Conservation (phyloP, 1,140 invertebrate genomes). For the Caenorhabditis elegans region DNA sequence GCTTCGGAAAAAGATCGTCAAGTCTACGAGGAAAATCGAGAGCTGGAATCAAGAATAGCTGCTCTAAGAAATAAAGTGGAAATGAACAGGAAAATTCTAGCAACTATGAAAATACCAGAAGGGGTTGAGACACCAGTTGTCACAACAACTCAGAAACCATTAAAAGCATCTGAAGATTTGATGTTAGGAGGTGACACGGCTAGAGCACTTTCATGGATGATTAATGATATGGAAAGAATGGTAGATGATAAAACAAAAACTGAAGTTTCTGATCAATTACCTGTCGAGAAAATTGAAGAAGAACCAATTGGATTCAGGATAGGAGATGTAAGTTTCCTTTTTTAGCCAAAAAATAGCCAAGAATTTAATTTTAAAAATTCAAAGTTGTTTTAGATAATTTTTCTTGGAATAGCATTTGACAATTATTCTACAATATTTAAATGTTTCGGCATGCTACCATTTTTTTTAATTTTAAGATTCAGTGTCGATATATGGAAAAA, state of each 20-base stretch:
- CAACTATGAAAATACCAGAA: background rate
- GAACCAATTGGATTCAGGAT: background rate
- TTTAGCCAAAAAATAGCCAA: too few species aligned
- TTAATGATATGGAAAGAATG: conserved; percentile 4
- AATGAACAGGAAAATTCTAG: background rate
- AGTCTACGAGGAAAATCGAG: conserved; percentile 13
- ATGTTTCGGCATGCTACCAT: too few species aligned
- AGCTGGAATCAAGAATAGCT: conserved; percentile 5
- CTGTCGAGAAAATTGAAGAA: background rate
- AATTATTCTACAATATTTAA: too few species aligned
- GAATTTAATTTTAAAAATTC: too few species aligned
- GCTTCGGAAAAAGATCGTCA: background rate
- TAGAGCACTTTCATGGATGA: conserved; percentile 10
- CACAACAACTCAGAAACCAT: background rate
- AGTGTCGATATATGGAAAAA: too few species aligned
- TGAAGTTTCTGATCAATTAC: background rate
- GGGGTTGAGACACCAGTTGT: background rate
- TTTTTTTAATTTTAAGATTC: too few species aligned
- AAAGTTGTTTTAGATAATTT: too few species aligned
- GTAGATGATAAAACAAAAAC: conserved; percentile 12
- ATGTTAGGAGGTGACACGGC: background rate
- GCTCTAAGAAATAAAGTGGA: conserved; percentile 19
- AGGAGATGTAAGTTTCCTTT: background rate
- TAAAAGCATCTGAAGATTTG: background rate
- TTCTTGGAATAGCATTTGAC: too few species aligned